Evolutionary conservation across 2,113 vertebrate species (phyloP).

Genomic region (Hippocampus mohnikei): DNA sequence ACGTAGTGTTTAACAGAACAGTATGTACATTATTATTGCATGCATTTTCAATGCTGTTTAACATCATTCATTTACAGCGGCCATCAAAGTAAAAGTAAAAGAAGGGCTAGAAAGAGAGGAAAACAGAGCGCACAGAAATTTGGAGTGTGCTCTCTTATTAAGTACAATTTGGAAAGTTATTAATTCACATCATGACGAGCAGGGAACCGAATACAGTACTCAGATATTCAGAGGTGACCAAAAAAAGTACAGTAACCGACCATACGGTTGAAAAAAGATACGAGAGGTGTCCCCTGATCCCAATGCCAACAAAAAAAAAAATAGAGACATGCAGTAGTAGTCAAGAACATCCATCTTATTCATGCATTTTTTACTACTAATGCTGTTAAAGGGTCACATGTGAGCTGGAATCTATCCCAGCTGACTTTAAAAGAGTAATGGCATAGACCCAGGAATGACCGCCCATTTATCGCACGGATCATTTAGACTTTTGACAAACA

Average conservation of each 20-base stretch:
- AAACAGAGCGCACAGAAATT: not conserved
- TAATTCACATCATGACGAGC: not conserved
- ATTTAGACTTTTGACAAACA: too few relatives aligned
- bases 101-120: not conserved
- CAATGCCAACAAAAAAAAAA: too few relatives aligned
- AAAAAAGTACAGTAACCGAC: not conserved
- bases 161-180: not conserved
- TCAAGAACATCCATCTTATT: too few relatives aligned
- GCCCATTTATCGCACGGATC: too few relatives aligned
- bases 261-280: not conserved
- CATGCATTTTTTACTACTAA: too few relatives aligned
- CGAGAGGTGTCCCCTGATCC: not conserved
- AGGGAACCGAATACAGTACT: not conserved
- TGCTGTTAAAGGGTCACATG: too few relatives aligned
- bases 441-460: too few relatives aligned
- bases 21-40: not conserved
- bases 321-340: too few relatives aligned
- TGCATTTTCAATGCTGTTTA: not conserved
- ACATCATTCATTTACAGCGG: not conserved
- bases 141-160: not conserved
- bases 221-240: not conserved
- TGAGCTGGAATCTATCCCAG: too few relatives aligned
- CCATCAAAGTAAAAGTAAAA: not conserved
- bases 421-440: too few relatives aligned
- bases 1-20: not conserved